phyloP scores from a whole-genome alignment of 2,797 vertebrate genomes.

The Sebastes goodei region DNA sequence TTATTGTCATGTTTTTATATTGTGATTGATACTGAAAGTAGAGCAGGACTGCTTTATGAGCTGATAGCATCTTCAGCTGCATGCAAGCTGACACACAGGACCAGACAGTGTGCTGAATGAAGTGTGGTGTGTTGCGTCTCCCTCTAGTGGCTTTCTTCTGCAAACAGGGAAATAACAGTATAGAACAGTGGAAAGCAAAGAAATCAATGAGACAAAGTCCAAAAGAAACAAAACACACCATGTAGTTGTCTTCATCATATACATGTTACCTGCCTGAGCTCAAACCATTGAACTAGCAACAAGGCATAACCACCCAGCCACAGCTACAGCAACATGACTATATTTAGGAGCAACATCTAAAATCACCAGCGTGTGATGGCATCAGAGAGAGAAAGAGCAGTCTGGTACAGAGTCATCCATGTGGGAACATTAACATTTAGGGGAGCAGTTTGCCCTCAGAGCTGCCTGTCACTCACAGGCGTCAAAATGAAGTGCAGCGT shows the following conservation, averaged over 20 bases:
- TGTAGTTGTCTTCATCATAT: background rate
- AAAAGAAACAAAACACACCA: background rate
- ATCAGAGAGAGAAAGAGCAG: background rate
- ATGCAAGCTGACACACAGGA: background rate
- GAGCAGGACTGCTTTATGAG: background rate
- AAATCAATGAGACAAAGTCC: background rate
- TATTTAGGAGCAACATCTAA: conserved; percentile 12
- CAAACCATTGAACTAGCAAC: background rate
- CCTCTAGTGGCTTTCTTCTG: conserved; percentile 63
- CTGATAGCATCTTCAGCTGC: background rate
- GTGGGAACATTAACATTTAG: conserved; percentile 81
- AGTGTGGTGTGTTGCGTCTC: conserved; percentile 45
- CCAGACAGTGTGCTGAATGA: background rate
- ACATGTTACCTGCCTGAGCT: background rate
- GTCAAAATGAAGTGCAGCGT: conserved; percentile 61
- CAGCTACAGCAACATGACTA: background rate
- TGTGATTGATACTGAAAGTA: background rate
- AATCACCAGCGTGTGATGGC: conserved; percentile 3
- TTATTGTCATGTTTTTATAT: background rate
- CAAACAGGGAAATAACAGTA: conserved; percentile 14
- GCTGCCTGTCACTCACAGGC: conserved; percentile 70
- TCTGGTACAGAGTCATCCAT: conserved; percentile 60
- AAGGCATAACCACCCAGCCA: background rate
- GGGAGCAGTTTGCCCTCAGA: conserved; percentile 51
- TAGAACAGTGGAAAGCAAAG: background rate